phyloP scores from a whole-genome alignment of 2,888 invertebrate species.

The Ypsolopha scabrella region DNA sequence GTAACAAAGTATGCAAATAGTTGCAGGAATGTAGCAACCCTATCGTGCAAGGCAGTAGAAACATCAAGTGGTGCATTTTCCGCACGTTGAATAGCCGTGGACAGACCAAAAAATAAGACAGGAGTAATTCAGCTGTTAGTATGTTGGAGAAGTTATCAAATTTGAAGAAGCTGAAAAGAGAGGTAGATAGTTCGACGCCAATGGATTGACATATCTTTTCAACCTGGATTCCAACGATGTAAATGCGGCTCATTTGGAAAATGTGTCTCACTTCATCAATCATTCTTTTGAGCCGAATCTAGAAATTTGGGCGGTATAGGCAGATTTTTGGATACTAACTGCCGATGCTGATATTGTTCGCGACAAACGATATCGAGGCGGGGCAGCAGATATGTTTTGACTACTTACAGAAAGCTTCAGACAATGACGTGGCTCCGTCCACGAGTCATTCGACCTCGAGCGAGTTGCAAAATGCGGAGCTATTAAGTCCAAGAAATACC shows the following conservation, averaged over 20 bases:
- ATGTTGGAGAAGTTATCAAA: constrained; percentile 94
- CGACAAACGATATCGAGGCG: constrained; percentile 80
- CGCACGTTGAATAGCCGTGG: constrained; percentile 89
- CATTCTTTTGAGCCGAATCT: constrained; percentile 97
- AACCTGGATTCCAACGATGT: constrained; percentile 92
- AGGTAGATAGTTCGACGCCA: constrained; percentile 87
- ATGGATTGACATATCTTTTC: constrained; percentile 92
- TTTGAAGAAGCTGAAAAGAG: constrained; percentile 91
- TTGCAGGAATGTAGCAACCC: constrained; percentile 84
- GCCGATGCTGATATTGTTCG: constrained; percentile 90
- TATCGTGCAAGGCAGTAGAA: constrained; percentile 87
- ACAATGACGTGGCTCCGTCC: constrained; percentile 30
- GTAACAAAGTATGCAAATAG: constrained; percentile 90
- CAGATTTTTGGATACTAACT: constrained; percentile 90
- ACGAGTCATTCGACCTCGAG: constrained; percentile 16
- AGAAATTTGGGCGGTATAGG: constrained; percentile 92
- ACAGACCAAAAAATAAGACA: constrained; percentile 78
- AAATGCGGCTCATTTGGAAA: constrained; percentile 87
- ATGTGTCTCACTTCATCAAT: constrained; percentile 95
- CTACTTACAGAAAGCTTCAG: constrained; percentile 70
- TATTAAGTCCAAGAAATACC: constrained; percentile 78
- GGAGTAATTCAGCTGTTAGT: constrained; percentile 91
- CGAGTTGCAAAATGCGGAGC: constrained; percentile 74
- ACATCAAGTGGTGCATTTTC: constrained; percentile 83
- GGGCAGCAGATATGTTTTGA: constrained; percentile 94